phyloP scores from a whole-genome alignment of 1,140 invertebrate species.

The Physella acuta region DNA sequence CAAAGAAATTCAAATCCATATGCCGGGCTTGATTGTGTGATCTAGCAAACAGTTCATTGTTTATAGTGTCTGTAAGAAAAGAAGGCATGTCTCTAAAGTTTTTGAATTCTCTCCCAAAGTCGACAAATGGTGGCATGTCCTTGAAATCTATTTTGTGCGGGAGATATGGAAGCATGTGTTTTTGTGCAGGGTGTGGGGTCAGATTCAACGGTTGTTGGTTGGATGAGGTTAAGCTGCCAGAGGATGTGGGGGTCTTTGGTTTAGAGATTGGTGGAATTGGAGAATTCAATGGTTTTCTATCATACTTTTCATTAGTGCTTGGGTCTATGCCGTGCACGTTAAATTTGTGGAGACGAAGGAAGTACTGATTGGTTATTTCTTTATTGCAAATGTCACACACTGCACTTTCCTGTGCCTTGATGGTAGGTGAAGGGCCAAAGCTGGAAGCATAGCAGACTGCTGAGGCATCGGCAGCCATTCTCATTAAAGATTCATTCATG shows the following conservation, averaged over 20 bases:
- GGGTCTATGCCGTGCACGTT: constrained; percentile 91
- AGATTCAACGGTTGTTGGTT: constrained; percentile 25
- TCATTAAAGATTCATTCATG: constrained; percentile 27
- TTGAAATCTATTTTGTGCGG: constrained; percentile 25
- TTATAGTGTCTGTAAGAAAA: constrained; percentile 28
- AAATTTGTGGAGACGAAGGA: constrained; percentile 99
- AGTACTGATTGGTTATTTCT: constrained; percentile 97
- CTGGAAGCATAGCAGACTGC: constrained; percentile 23
- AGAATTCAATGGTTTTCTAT: neutral
- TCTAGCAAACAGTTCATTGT: constrained; percentile 26
- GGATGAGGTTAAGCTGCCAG: constrained; percentile 2
- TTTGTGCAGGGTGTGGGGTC: constrained; percentile 26
- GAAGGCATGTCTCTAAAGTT: constrained; percentile 26
- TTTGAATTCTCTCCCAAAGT: constrained; percentile 25
- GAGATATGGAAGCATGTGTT: constrained; percentile 12
- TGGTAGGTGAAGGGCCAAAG: neutral
- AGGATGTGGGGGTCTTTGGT: constrained; percentile 21
- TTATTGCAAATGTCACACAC: constrained; percentile 99
- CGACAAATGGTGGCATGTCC: constrained; percentile 23
- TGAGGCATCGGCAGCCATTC: constrained; percentile 31
- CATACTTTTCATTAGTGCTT: constrained; percentile 20
- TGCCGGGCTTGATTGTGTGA: constrained; percentile 18
- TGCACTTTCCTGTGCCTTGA: constrained; percentile 57
- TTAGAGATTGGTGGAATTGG: neutral
- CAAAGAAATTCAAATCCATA: constrained; percentile 30